Base-by-base conservation (phyloP, 2,113 vertebrate genomes). In the Paradisaea rubra region DNA sequence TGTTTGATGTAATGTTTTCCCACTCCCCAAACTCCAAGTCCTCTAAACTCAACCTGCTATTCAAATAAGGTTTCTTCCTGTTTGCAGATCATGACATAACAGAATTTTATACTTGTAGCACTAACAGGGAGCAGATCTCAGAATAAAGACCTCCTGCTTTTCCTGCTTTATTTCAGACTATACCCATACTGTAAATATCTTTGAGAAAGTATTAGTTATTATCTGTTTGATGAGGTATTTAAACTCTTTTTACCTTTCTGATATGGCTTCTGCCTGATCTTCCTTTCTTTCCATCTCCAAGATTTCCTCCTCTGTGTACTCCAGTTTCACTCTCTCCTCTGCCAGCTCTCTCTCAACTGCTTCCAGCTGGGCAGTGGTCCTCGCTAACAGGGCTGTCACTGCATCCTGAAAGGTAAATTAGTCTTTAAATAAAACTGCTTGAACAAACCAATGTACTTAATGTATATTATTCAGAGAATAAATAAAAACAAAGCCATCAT, bases 321-420 rank as follows among this genome's bases (percentile, higher is more conserved):
- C 98, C 92, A 98, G 86, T 94, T 98, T 98, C 56, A 98, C 98
- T 16, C 94, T 97, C 82, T 98, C 98, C 93, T 98, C 97, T 28
- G 98, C 98, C 74, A 98, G 70, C 86, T 98, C 98, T 77, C 97
- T 97, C 87, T 99, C 98, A 77, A 98, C 98, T 6, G 98, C 98
- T 96, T 98, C 98, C 96, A 98, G 96, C 78, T 98, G 98, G 25
- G 98, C 97, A 15, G 97, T 98, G 80, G 98, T 98, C 78, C 98
- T 97, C 8, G 98, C 98, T 95, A 98, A 94, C 59, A 98, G 96
- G 57, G 92, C 96, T 14, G 98, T 98, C 53, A 98, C 97, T 7
- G 98, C 98, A 74, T 99, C 98, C 99, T 99, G 96, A 17, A 91
- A 83, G 37, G 27, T 24, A 68, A 81, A 88, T 44, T 5, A 65